A percentile compares a stretch with the other conserved stretches of the same genome.
Evolutionary conservation across 2,797 vertebrate genomes (phyloP).

Genomic region (Catharus ustulatus): DNA sequence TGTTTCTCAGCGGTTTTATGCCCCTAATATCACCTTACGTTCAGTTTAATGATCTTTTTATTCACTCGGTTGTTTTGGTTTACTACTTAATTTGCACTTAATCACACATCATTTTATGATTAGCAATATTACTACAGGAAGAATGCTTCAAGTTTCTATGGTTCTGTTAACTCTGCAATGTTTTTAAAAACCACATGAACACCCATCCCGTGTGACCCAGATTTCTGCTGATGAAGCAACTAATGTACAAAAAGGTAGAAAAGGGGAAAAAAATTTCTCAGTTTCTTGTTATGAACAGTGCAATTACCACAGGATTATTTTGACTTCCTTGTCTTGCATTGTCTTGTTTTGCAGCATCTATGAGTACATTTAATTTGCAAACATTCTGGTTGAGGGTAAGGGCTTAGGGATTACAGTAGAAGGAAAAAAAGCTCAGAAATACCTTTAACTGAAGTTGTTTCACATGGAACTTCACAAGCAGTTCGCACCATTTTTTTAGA

Average conservation of each 20-base stretch:
- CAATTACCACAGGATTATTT: neutral
- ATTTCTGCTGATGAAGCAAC: neutral
- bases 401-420: neutral
- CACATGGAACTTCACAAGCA: neutral
- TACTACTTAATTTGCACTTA: conserved; percentile 45
- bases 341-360: neutral
- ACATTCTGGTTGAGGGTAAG: neutral
- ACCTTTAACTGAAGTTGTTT: neutral
- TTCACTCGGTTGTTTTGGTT: conserved; percentile 44
- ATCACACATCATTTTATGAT: conserved; percentile 39
- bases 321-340: neutral
- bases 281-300: neutral
- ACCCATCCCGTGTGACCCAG: neutral
- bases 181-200: neutral
- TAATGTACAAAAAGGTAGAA: neutral
- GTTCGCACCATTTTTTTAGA: neutral
- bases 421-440: neutral
- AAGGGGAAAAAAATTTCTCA: neutral
- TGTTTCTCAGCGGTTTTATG: neutral
- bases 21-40: neutral
- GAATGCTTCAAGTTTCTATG: neutral
- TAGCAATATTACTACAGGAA: neutral
- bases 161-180: neutral
- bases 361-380: neutral
- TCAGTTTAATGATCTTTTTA: conserved; percentile 19